Evolutionary conservation across 1,140 invertebrate species (phyloP).

Genomic region (Scaptomyza hsui): DNA sequence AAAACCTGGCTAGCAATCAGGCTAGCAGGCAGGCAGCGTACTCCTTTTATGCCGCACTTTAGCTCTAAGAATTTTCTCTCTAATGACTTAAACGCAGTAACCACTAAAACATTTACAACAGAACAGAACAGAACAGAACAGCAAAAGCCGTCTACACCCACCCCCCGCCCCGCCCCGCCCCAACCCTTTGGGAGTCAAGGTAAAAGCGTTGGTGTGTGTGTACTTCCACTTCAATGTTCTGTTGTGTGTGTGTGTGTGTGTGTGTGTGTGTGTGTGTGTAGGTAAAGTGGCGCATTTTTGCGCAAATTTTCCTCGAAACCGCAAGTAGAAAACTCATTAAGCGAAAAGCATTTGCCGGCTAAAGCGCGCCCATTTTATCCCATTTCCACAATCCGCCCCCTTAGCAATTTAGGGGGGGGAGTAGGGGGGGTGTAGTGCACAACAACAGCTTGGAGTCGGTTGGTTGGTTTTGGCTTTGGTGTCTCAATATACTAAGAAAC

Average conservation of each 20-base stretch:
- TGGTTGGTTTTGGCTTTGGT: too few species aligned
- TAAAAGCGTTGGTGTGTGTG: constrained; percentile 36
- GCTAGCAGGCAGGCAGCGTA: constrained; percentile 7
- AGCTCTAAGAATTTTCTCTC: constrained; percentile 73
- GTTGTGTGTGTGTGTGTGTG: too few species aligned
- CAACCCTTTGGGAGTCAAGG: constrained; percentile 18
- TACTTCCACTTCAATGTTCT: constrained; percentile 44
- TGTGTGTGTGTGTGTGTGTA: constrained; percentile 10
- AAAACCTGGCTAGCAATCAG: too few species aligned
- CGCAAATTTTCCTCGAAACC: constrained; percentile 68
- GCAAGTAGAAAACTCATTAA: constrained; percentile 78
- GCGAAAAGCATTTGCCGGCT: constrained; percentile 65
- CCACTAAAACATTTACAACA: constrained; percentile 79
- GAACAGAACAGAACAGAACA: constrained; percentile 26
- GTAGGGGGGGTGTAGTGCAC: constrained; percentile 9
- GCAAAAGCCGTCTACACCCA: constrained; percentile 6
- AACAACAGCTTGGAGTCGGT: too few species aligned
- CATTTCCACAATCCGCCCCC: neutral
- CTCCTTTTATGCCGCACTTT: constrained; percentile 53
- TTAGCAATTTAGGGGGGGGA: constrained; percentile 12
- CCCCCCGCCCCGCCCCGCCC: neutral
- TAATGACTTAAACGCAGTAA: constrained; percentile 80
- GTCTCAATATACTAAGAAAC: too few species aligned
- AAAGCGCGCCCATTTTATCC: constrained; percentile 26
- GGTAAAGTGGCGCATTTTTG: constrained; percentile 75